Percentiles rank a stretch among this genome's conserved stretches.
These are phyloP conservation scores for Halisarca cf. caerulea DNA, from an alignment of 37 sponge, comb jelly and placozoan species.

Conservation along the genomic window DNA sequence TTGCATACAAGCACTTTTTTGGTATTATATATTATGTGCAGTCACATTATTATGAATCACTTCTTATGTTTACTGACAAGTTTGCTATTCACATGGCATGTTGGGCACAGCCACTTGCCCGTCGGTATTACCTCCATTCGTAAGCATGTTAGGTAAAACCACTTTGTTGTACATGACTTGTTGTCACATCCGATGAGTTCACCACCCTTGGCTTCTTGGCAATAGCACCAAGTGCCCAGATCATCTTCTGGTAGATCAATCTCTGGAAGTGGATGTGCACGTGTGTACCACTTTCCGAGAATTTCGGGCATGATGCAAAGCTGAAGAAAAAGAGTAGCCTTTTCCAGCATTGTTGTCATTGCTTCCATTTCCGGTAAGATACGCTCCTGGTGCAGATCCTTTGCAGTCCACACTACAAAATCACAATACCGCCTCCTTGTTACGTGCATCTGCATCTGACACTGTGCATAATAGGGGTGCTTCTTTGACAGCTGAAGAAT, in stretches of 20 bases:
- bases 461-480: conserved; percentile 42
- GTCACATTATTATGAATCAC: not conserved
- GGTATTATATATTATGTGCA: not conserved
- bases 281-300: conserved; percentile 48
- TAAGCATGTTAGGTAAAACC: conserved; percentile 41
- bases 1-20: not conserved
- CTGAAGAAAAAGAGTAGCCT: not conserved
- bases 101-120: conserved; percentile 48
- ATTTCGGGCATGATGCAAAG: conserved; percentile 47
- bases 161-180: conserved; percentile 27
- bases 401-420: conserved; percentile 43
- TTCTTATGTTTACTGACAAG: conserved; percentile 2
- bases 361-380: conserved; percentile 8
- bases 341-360: not conserved
- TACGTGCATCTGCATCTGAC: conserved; percentile 38
- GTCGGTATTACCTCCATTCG: conserved; percentile 3
- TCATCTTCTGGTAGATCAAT: conserved; percentile 21
- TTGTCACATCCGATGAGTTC: conserved; percentile 54
- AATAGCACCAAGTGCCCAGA: conserved; percentile 46
- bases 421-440: conserved; percentile 27
- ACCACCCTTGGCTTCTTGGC: conserved; percentile 39
- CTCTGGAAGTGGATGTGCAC: not conserved
- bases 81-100: not conserved
- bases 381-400: conserved; percentile 36
- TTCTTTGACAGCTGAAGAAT: not conserved